Base-by-base conservation (phyloP, 2,113 vertebrate genomes). In the Gambusia affinis region DNA sequence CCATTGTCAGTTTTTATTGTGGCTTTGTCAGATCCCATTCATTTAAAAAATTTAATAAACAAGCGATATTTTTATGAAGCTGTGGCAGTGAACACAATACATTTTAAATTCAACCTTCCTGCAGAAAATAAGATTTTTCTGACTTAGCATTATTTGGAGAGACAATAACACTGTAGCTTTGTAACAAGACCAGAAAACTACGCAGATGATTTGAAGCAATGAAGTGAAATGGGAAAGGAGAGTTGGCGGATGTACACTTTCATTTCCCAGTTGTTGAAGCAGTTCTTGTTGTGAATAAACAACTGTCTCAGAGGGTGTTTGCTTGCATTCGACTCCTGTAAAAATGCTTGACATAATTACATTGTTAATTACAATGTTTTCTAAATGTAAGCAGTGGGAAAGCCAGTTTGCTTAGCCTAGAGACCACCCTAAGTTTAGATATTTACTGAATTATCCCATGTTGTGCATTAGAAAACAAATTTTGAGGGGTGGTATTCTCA, bases 331-430 rank as follows among this genome's bases (percentile, higher is more conserved):
- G 72, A 82, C 75, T 70, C 73, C 28, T 76, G 73, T 78, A 72
- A 73, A 81, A 62, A 80, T 64, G 71, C 70, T 83, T 69, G 72
- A 62, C 71, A 75, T 87, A 85, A 81, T 78, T 86, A 64, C 64
- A 65, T 75, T 66, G 80, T 62, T 85, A 80, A 87, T 87, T 86
- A 79, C 60, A 66, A 33, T 78, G 79, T 67, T 79, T 60, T 79
- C 70, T 64, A 72, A 65, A 70, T 85, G 77, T 76, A 81, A 74
- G 72, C 64, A 60, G 67, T 28, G 24, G 33, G 61, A 67, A 39
- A 69, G 57, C 27, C 76, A 35, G 33, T 81, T 77, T 75, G 37
- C 75, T 39, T 31, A 80, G n/a, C 60, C 37, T 19, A 19, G 14
- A 37, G 74, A 80, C 29, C 33, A 80, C 29, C 29, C 63, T 7